Conservation (phyloP, 2,888 invertebrate genomes). For the Myathropa florea region DNA sequence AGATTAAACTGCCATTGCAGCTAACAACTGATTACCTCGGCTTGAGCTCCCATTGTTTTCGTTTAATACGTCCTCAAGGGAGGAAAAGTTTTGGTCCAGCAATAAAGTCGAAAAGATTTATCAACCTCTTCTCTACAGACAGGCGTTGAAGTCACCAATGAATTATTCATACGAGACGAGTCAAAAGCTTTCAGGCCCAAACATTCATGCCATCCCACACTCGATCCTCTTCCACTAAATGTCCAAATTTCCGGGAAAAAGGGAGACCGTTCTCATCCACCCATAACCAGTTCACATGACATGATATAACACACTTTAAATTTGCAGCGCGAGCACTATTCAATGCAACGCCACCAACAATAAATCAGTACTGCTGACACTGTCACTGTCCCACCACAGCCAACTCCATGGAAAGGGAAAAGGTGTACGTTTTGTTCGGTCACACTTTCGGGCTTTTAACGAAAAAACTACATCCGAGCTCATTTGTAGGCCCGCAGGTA, state of each 20-base stretch:
- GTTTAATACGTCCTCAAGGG: too few relatives aligned
- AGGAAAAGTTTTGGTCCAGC: too few relatives aligned
- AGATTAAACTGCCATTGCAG: too few relatives aligned
- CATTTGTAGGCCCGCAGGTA: slow-evolving; percentile 53
- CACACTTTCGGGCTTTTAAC: slow-evolving; percentile 10
- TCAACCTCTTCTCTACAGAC: too few relatives aligned
- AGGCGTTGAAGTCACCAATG: neutral
- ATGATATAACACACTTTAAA: slow-evolving; percentile 67
- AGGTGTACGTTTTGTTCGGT: slow-evolving; percentile 22
- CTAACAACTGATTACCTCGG: too few relatives aligned
- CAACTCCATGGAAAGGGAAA: slow-evolving; percentile 29
- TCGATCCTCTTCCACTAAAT: neutral
- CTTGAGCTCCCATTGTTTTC: too few relatives aligned
- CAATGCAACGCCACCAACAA: slow-evolving; percentile 39
- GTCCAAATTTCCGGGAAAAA: slow-evolving; percentile 10
- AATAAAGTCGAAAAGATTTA: too few relatives aligned
- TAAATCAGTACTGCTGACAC: slow-evolving; percentile 54
- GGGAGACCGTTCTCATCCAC: slow-evolving; percentile 8
- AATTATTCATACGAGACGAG: neutral
- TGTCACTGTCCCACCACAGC: neutral
- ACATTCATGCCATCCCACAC: neutral
- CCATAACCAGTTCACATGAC: slow-evolving; percentile 21
- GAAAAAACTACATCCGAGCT: slow-evolving; percentile 12
- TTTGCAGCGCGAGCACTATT: slow-evolving; percentile 54
- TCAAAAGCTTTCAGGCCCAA: neutral